These are phyloP conservation scores for Scelioninae gen. 2 DNA, from an alignment of 2,888 invertebrate species.

Conservation along the genomic window DNA sequence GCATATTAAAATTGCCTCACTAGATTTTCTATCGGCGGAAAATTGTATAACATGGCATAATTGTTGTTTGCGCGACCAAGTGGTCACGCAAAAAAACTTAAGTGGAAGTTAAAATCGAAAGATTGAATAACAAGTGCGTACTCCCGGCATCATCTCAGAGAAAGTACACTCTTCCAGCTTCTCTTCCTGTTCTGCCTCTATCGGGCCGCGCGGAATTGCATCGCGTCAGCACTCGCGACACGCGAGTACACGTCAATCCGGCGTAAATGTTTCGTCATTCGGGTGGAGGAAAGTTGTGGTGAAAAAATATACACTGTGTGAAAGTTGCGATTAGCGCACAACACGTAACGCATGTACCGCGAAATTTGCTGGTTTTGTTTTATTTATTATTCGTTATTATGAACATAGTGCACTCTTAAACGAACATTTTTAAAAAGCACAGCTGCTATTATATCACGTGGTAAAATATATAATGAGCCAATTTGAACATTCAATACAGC, in stretches of 20 bases:
- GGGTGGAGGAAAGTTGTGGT: conserved; percentile 30
- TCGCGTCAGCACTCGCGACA: conserved; percentile 26
- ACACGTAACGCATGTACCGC: conserved; percentile 29
- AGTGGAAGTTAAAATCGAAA: conserved; percentile 48
- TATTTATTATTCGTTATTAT: background rate
- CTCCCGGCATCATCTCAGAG: conserved; percentile 58
- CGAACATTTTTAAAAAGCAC: no score
- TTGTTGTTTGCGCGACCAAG: conserved; percentile 30
- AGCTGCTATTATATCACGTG: no score
- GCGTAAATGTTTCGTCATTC: conserved; percentile 38
- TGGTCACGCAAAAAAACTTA: conserved; percentile 33
- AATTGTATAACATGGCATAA: conserved; percentile 30
- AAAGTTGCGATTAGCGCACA: conserved; percentile 43
- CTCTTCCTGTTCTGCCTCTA: conserved; percentile 63
- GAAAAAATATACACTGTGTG: conserved; percentile 38
- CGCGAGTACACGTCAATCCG: conserved; percentile 9
- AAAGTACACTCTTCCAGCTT: conserved; percentile 62
- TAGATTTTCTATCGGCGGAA: background rate
- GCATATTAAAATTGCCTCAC: no score
- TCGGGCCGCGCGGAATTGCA: conserved; percentile 43
- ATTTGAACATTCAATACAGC: no score
- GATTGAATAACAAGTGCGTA: conserved; percentile 57
- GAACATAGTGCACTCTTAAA: no score
- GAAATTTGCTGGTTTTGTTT: conserved; percentile 17
- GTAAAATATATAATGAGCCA: no score